phyloP scores from a whole-genome alignment of 2,797 vertebrate genomes.

The Etheostoma perlongum region DNA sequence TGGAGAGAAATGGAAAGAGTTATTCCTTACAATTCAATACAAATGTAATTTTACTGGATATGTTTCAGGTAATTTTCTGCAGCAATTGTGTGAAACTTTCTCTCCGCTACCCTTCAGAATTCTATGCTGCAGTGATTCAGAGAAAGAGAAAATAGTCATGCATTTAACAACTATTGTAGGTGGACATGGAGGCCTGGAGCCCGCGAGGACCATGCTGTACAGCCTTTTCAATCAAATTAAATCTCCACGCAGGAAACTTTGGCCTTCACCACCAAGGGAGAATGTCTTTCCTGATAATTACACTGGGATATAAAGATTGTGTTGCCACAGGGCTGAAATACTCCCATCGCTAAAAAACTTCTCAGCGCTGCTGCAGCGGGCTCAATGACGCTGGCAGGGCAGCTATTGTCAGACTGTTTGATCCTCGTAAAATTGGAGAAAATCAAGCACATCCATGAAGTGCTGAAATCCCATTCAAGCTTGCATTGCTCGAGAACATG shows the following conservation, averaged over 20 bases:
- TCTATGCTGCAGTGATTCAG: slow-evolving; percentile 45
- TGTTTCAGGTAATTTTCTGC: slow-evolving; percentile 37
- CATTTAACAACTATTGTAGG: slow-evolving; percentile 62
- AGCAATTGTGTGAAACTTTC: slow-evolving; percentile 25
- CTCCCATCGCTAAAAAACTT: slow-evolving; percentile 54
- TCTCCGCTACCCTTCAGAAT: slow-evolving; percentile 32
- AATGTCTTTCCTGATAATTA: slow-evolving; percentile 75
- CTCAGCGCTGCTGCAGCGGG: slow-evolving; percentile 27
- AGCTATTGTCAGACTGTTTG: slow-evolving; percentile 59
- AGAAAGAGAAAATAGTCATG: slow-evolving; percentile 58
- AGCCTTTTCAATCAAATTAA: slow-evolving; percentile 74
- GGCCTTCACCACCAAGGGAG: slow-evolving; percentile 59
- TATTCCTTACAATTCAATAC: slow-evolving; percentile 30
- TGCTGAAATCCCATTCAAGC: slow-evolving; percentile 55
- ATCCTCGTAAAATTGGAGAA: slow-evolving; percentile 63
- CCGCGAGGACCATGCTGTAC: slow-evolving; percentile 38
- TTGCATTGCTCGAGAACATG: slow-evolving; percentile 47
- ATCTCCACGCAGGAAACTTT: slow-evolving; percentile 67
- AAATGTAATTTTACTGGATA: slow-evolving; percentile 39
- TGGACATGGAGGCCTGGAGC: slow-evolving; percentile 53
- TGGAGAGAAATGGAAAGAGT: slow-evolving; percentile 12
- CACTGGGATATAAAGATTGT: slow-evolving; percentile 76
- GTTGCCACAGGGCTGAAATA: slow-evolving; percentile 66
- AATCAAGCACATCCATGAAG: slow-evolving; percentile 70
- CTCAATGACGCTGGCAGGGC: slow-evolving; percentile 47